These are phyloP conservation scores for Liopterus haemorrhoidalis DNA, from an alignment of 2,888 invertebrate genomes.

Conservation along the genomic window DNA sequence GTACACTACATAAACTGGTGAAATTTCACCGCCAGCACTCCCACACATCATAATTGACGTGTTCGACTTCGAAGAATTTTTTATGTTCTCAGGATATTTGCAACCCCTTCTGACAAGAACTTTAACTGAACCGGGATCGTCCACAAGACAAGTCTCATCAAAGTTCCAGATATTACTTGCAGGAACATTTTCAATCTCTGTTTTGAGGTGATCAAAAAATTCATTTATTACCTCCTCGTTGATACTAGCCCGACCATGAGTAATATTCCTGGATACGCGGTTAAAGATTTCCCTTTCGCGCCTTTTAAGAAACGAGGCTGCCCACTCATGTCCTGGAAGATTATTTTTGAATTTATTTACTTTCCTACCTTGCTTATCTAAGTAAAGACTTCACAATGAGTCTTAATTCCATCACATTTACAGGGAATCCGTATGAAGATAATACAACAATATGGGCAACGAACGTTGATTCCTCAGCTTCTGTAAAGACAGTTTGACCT, in stretches of 20 bases:
- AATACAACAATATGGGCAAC: slow-evolving; percentile 7
- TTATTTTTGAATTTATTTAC: slow-evolving; percentile 4
- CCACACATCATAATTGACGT: slow-evolving; percentile 35
- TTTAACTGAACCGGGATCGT: slow-evolving; percentile 35
- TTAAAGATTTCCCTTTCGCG: slow-evolving; percentile 3
- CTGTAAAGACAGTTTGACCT: slow-evolving; percentile 1
- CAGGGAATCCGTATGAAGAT: slow-evolving; percentile 13
- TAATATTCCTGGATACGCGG: slow-evolving; percentile 1
- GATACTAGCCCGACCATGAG: slow-evolving; percentile 1
- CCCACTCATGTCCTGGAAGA: slow-evolving; percentile 5
- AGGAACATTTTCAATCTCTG: slow-evolving; percentile 11
- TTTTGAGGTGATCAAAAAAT: slow-evolving; percentile 14
- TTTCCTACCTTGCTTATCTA: slow-evolving; percentile 1
- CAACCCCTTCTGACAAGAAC: slow-evolving; percentile 19
- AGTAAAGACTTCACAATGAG: slow-evolving; percentile 5
- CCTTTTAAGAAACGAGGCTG: slow-evolving; percentile 3
- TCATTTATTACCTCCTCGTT: slow-evolving; percentile 8
- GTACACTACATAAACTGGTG: slow-evolving; percentile 35
- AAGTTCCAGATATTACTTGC: slow-evolving; percentile 24
- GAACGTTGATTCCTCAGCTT: neutral
- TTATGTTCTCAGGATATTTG: slow-evolving; percentile 34
- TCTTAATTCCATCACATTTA: slow-evolving; percentile 8
- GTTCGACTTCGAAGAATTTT: slow-evolving; percentile 32
- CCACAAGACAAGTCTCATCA: slow-evolving; percentile 35
- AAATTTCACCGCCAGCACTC: slow-evolving; percentile 33